Conservation (phyloP, 2,888 invertebrate genomes). For the Craniophora ligustri region DNA sequence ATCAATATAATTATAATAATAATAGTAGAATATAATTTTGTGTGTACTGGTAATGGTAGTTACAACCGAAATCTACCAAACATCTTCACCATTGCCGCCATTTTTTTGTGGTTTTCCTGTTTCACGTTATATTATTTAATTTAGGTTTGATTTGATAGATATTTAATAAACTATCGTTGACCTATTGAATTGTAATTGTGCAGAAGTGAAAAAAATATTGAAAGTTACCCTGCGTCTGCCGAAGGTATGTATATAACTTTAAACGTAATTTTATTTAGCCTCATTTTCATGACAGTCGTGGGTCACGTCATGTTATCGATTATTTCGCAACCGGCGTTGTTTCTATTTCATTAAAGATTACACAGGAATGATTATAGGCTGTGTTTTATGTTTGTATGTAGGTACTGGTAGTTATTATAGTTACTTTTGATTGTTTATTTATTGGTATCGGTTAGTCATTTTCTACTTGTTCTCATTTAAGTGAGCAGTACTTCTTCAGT, state of each 20-base stretch:
- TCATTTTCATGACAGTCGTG: slow-evolving; percentile 42
- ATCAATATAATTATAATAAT: too few relatives aligned
- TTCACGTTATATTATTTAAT: slow-evolving; percentile 46
- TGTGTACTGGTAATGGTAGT: slow-evolving; percentile 32
- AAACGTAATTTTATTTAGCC: slow-evolving; percentile 4
- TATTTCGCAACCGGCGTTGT: slow-evolving; percentile 55
- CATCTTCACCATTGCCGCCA: slow-evolving; percentile 74
- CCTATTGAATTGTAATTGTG: slow-evolving; percentile 16
- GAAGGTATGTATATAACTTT: slow-evolving; percentile 52
- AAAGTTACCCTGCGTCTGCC: slow-evolving; percentile 18
- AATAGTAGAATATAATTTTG: slow-evolving; percentile 27
- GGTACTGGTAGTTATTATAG: not conserved
- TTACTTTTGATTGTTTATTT: slow-evolving; percentile 23
- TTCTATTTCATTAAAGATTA: slow-evolving; percentile 4
- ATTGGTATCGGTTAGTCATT: slow-evolving; percentile 16
- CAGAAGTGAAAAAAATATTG: slow-evolving; percentile 20
- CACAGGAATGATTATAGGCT: not conserved
- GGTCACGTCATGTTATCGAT: slow-evolving; percentile 68
- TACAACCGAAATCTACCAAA: slow-evolving; percentile 44
- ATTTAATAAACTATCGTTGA: slow-evolving; percentile 22
- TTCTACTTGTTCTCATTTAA: not conserved
- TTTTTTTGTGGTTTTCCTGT: slow-evolving; percentile 74
- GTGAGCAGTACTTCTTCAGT: too few relatives aligned
- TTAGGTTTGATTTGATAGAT: slow-evolving; percentile 12
- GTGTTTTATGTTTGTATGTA: not conserved